Percentiles rank a stretch among this genome's conserved stretches.
Conservation (phyloP, 23 tunicate genomes). For the Trididemnum clinides region DNA sequence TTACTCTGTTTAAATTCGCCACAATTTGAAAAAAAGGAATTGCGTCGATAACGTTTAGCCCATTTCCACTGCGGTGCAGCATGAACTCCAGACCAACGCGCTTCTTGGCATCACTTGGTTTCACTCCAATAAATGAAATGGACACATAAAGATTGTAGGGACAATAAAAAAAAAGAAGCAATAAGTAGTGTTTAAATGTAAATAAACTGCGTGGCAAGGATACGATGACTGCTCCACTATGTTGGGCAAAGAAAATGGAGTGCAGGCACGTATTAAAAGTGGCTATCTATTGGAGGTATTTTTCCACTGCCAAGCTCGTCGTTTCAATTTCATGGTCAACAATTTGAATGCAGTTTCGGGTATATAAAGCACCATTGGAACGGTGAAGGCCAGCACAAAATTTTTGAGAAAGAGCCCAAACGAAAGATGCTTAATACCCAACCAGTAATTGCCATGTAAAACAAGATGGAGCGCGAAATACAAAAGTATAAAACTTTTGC, state of each 20-base stretch:
- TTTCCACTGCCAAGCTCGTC: constrained; percentile 4
- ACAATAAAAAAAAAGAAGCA: background rate
- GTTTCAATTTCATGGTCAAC: background rate
- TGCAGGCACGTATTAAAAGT: too few relatives aligned
- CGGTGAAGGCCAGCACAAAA: background rate
- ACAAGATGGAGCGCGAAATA: background rate
- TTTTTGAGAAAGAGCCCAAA: constrained; percentile 10
- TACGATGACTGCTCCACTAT: background rate
- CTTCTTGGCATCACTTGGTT: background rate
- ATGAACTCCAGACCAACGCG: background rate
- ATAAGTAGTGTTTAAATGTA: constrained; percentile 4
- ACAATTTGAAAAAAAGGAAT: background rate
- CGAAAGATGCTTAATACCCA: background rate
- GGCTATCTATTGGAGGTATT: background rate
- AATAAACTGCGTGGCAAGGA: constrained; percentile 23
- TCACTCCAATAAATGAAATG: background rate
- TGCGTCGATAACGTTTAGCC: background rate
- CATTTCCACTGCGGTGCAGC: background rate
- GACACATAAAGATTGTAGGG: background rate
- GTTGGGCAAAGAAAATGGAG: too few relatives aligned
- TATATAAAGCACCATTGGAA: background rate
- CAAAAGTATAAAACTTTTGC: constrained; percentile 3
- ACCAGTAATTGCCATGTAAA: background rate
- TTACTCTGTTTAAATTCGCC: background rate
- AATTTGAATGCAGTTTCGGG: constrained; percentile 2